Base-by-base conservation (phyloP, 2,113 vertebrate genomes). In the Argyrosomus japonicus region DNA sequence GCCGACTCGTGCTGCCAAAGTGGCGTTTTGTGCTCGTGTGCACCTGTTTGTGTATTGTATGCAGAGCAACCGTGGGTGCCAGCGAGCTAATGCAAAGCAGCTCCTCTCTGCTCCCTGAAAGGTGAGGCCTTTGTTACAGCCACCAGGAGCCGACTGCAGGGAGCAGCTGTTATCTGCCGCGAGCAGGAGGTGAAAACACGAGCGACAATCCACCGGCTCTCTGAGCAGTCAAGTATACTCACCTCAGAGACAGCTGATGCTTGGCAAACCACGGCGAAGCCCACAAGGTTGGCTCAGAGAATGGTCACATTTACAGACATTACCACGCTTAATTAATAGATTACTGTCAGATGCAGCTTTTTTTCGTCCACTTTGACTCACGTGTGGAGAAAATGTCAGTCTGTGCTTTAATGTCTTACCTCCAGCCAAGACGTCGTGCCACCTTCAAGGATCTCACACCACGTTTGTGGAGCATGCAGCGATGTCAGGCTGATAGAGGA, bases 291-390 rank as follows among this genome's bases (percentile, higher is more conserved):
- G 85, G 77, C 63, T 54, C 76, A 21, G 53, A 77, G 81, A 86
- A 85, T 68, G 83, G 65, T 71, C 63, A 76, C 87, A 88, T 90
- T 93, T 87, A 88, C 70, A 84, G 76, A 64, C 84, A 92, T 90
- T 88, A 90, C 85, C 63, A 64, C 65, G 77, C 80, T 85, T 86
- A 90, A 90, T 91, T 93, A 91, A 89, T 88, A 89, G 85, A 89
- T 88, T 78, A 77, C 78, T 82, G 87, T 91, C 89, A 90, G 68
- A 77, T 43, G 29, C 79, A 61, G 60, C 29, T 60, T 63, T 68
- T 72, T 83, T 75, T 45, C 25, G 19, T 78, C 54, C 62, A 36
- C 45, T 53, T 70, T 56, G 58, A 47, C 48, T 36, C 36, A 69
- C 18, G 19, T 21, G 45, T 47, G 12, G 18, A 71, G 53, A 47